Evolutionary conservation across 2,113 vertebrate genomes (phyloP), one percentile per base, ranked within the genome.

Genomic region (Scartelaos histophorus): DNA sequence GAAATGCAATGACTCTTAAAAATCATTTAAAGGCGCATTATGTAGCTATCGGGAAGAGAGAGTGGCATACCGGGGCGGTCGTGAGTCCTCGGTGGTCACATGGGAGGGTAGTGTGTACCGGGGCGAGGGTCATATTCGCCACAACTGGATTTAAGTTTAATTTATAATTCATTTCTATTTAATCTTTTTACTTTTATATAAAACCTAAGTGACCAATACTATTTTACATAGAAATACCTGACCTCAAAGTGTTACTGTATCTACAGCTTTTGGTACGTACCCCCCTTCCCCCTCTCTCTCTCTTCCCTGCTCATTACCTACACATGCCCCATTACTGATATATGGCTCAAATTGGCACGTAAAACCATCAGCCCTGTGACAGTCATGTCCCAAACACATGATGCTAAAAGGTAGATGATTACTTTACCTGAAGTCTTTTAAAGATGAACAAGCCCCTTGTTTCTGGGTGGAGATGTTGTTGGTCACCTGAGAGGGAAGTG

Each of bases 361-460:
- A 72, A 85, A 16, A 21, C 71, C 74, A 58, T 66, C 53, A 79
- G 73, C 62, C 67, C 24, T 66, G 35, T 19, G 38, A 43, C 38
- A 17, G 49, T 51, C 49, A 51, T 19, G 16, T 17, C 49, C 49
- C 49, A 51, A 76, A 67, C 78, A 82, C 73, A 85, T 16, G 78
- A 79, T 67, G 43, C 56, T 56, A 49, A 45, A 24, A 60, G 24
- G 69, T 21, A 43, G 35, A 24, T 47, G 22, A 79, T 58, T 71
- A 69, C 15, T 29, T 61, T 56, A 67, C 68, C 53, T 79, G 56
- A 67, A 65, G 70, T 73, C 74, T 70, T 46, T 17, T 47, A 47
- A 73, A 74, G 78, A 84, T 83, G 6, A 34, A 71, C 74, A 70
- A 65, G 5, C 17, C 60, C 56, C 56, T 69, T 46, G 80, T 78